Base-by-base conservation (phyloP, 2,888 invertebrate species). In the Ennomos quercinarius region DNA sequence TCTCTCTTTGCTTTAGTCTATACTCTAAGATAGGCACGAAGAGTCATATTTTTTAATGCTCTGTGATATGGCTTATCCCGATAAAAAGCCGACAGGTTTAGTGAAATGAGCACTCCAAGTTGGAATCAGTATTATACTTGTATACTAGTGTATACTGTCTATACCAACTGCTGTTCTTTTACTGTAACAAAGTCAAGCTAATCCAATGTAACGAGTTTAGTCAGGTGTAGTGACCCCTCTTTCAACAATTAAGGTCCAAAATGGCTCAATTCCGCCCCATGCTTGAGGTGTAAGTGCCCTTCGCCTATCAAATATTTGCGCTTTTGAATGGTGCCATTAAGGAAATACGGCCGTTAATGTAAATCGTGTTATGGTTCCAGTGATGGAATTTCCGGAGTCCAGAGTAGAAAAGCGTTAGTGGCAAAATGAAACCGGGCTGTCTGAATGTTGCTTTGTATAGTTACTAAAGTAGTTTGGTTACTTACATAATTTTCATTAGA, bases 161-260 rank as follows among this genome's bases (percentile, higher is more conserved):
- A n/a, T n/a, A n/a, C n/a, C n/a, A n/a, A n/a, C n/a, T n/a, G n/a
- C n/a, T n/a, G n/a, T 10, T 9, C 37, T 42, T 61, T 12, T 9
- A 40, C 51, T 61, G 54, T 60, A 47, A 1, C 42, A 36, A 45
- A 45, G 9, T 41, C 46, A 41, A 73, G 74, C 77, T 81, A 81
- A 81, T 82, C 78, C 70, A 61, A 70, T 71, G 70, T 77, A 77
- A 79, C 72, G 64, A 64, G 55, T 49, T 68, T 75, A 78, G 76
- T 80, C 82, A 83, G 82, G 81, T 83, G 82, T 75, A 72, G 73
- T 73, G 70, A 74, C 72, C 73, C 68, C 71, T 76, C 66, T 61
- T 67, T 70, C 73, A 68, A 68, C 74, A 74, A 76, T 77, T 74
- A 77, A 58, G 70, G 62, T 63, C 66, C 67, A 62, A 60, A 73